Percentiles rank a stretch among this genome's conserved stretches.
phyloP scores from a whole-genome alignment of 2,797 vertebrate species.

The Acanthurus tractus region DNA sequence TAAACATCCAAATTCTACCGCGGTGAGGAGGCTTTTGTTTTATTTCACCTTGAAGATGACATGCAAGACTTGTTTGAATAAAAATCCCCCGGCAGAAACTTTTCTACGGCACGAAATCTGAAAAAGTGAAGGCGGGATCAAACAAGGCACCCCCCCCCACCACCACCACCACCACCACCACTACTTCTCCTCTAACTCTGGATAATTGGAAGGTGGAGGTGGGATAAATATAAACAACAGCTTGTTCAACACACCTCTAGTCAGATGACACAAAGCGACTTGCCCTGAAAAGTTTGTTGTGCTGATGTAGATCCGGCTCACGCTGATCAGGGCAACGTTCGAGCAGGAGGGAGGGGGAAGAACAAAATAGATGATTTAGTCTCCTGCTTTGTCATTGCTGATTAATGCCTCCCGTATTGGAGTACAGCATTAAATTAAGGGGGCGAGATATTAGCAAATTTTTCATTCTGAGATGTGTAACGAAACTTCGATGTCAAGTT shows the following conservation, averaged over 20 bases:
- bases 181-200: slow-evolving; percentile 25
- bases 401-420: neutral
- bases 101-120: slow-evolving; percentile 51
- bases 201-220: slow-evolving; percentile 58
- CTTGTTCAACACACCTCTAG: slow-evolving; percentile 16
- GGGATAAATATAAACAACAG: slow-evolving; percentile 58
- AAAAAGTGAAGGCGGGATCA: slow-evolving; percentile 55
- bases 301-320: slow-evolving; percentile 6
- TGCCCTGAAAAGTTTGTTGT: slow-evolving; percentile 2
- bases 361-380: neutral
- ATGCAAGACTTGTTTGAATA: slow-evolving; percentile 45
- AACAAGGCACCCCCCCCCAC: slow-evolving; percentile 41
- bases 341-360: neutral
- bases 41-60: slow-evolving; percentile 62
- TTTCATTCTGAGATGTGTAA: neutral
- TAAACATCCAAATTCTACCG: slow-evolving; percentile 44
- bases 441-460: neutral
- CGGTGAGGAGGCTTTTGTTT: slow-evolving; percentile 39
- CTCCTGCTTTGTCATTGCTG: neutral
- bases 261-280: slow-evolving; percentile 24
- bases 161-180: neutral
- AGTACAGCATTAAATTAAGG: neutral
- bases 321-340: neutral
- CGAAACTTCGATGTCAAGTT: neutral
- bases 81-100: slow-evolving; percentile 41